Evolutionary conservation across 1,140 invertebrate species (phyloP).

Genomic region (Danaus melanippus): DNA sequence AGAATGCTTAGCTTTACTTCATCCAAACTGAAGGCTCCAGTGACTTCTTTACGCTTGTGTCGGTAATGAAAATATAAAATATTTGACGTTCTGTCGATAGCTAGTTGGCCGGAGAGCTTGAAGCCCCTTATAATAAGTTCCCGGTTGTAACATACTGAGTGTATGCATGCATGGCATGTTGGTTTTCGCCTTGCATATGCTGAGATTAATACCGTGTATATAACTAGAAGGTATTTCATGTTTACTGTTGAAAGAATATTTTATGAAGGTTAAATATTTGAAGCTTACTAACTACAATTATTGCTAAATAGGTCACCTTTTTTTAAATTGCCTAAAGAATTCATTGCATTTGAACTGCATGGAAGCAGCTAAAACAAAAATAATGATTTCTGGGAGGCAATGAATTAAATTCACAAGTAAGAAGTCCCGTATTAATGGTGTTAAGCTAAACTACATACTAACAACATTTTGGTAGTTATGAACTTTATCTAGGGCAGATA

Average conservation of each 20-base stretch:
- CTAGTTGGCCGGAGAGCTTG: conserved; percentile 43
- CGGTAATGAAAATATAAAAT: conserved; percentile 48
- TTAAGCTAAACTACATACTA: no score
- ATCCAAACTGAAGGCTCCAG: conserved; percentile 39
- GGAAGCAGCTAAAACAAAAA: no score
- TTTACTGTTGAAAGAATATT: conserved; percentile 11
- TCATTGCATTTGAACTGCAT: no score
- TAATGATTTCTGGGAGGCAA: no score
- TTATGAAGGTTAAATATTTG: no score
- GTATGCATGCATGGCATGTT: conserved; percentile 41
- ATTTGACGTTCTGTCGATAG: conserved; percentile 40
- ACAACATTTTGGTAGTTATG: no score
- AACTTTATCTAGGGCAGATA: no score
- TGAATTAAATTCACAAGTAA: no score
- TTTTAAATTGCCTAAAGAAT: no score
- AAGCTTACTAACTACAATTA: no score
- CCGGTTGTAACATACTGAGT: conserved; percentile 35
- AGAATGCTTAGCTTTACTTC: conserved; percentile 29
- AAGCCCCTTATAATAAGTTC: conserved; percentile 30
- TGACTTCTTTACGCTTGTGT: conserved; percentile 32
- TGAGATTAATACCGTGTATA: conserved; percentile 14
- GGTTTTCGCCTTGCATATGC: conserved; percentile 11
- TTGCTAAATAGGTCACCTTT: no score
- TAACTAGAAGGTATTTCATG: conserved; percentile 24
- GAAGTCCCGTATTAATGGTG: no score